Conservation (phyloP, 2,113 vertebrate species). For the Lampris megalopsis region DNA sequence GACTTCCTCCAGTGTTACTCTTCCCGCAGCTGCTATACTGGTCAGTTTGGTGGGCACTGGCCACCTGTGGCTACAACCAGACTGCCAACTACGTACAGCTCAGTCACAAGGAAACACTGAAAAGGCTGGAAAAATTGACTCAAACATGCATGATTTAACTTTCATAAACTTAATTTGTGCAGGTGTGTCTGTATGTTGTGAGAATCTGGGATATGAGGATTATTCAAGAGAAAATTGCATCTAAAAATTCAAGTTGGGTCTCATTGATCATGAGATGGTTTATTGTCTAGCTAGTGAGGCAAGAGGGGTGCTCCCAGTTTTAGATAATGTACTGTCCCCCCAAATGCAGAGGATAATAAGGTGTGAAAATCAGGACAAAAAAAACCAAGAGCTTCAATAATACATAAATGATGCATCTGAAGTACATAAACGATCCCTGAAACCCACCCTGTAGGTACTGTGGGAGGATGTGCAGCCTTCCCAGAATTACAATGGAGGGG, state of each 20-base stretch:
- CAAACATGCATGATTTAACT: not conserved
- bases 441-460: slow-evolving; percentile 78
- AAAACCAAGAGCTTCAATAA: too few species aligned
- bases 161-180: too few species aligned
- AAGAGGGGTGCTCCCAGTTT: too few species aligned
- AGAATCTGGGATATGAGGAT: too few species aligned
- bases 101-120: not conserved
- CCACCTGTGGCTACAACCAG: slow-evolving; percentile 92
- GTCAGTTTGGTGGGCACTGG: slow-evolving; percentile 94
- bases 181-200: too few species aligned
- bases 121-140: not conserved
- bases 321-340: too few species aligned
- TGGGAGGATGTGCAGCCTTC: slow-evolving; percentile 90
- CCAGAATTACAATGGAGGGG: slow-evolving; percentile 91
- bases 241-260: too few species aligned
- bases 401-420: not conserved
- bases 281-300: too few species aligned
- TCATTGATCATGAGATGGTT: too few species aligned
- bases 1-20: slow-evolving; percentile 88
- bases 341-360: too few species aligned
- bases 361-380: too few species aligned
- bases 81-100: slow-evolving; percentile 87
- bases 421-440: not conserved
- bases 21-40: slow-evolving; percentile 86
- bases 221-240: too few species aligned